Percentiles rank a stretch among this genome's conserved stretches.
phyloP scores from a whole-genome alignment of 2,797 vertebrate genomes.

The Pyrocephalus nanus region DNA sequence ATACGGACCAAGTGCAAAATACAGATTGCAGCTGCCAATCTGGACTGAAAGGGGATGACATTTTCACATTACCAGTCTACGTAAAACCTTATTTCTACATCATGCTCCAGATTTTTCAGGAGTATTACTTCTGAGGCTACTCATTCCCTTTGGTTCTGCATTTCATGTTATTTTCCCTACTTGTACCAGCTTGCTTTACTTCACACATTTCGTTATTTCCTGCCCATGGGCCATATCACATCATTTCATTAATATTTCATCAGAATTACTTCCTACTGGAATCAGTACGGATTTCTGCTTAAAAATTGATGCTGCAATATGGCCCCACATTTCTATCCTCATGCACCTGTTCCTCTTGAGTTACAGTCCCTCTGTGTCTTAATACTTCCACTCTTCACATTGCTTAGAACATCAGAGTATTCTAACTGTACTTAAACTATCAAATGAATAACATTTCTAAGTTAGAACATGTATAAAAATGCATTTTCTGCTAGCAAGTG shows the following conservation, averaged over 20 bases:
- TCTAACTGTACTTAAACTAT: slow-evolving; percentile 16
- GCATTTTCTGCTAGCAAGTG: slow-evolving; percentile 21
- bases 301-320: slow-evolving; percentile 45
- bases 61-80: neutral
- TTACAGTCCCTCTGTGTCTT: neutral
- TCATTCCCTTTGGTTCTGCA: neutral
- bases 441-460: neutral
- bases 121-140: neutral
- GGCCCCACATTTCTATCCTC: neutral
- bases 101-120: neutral
- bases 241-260: slow-evolving; percentile 53
- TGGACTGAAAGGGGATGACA: neutral
- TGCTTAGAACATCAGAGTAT: neutral
- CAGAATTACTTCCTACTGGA: neutral
- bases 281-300: slow-evolving; percentile 22
- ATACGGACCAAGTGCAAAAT: neutral
- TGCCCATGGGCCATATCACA: slow-evolving; percentile 19
- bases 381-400: neutral
- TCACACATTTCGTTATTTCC: neutral
- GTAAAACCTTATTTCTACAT: neutral
- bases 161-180: neutral
- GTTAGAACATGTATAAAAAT: slow-evolving; percentile 15
- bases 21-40: neutral
- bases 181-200: neutral
- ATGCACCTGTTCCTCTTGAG: slow-evolving; percentile 15